Evolutionary conservation across 1,140 invertebrate species (phyloP).

Genomic region (Euwallacea similis): DNA sequence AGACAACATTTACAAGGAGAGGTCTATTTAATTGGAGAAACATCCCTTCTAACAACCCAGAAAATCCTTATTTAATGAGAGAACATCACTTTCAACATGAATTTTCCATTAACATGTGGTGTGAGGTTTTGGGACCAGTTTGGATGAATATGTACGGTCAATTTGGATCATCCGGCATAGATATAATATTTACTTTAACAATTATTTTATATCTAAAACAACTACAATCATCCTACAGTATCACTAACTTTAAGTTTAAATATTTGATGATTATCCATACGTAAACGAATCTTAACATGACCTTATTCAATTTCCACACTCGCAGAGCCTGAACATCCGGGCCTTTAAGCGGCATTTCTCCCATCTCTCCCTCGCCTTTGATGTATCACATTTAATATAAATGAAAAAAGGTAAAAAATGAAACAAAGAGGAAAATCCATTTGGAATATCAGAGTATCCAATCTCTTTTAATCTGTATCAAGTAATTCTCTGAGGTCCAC

Average conservation of each 20-base stretch:
- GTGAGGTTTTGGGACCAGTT: too few relatives aligned
- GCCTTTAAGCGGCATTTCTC: background rate
- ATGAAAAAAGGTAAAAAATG: conserved; percentile 43
- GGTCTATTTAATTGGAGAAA: too few relatives aligned
- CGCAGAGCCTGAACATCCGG: background rate
- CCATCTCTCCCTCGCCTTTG: conserved; percentile 19
- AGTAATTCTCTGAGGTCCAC: conserved; percentile 50
- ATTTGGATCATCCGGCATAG: too few relatives aligned
- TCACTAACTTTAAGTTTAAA: background rate
- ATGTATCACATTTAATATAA: conserved; percentile 44
- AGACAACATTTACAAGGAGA: too few relatives aligned
- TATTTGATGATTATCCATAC: background rate
- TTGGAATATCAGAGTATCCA: conserved; percentile 51
- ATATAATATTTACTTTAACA: too few relatives aligned
- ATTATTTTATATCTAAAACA: too few relatives aligned
- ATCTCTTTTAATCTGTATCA: conserved; percentile 53
- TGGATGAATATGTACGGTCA: too few relatives aligned
- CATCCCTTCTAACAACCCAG: too few relatives aligned
- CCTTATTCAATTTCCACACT: conserved; percentile 18
- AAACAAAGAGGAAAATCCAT: conserved; percentile 47
- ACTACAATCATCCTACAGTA: background rate
- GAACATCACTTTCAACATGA: too few relatives aligned
- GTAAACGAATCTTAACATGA: background rate
- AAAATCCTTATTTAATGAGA: too few relatives aligned
- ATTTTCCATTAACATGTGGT: too few relatives aligned